Conservation (phyloP, 2,113 vertebrate species). For the rat (Rattus norvegicus) region DNA sequence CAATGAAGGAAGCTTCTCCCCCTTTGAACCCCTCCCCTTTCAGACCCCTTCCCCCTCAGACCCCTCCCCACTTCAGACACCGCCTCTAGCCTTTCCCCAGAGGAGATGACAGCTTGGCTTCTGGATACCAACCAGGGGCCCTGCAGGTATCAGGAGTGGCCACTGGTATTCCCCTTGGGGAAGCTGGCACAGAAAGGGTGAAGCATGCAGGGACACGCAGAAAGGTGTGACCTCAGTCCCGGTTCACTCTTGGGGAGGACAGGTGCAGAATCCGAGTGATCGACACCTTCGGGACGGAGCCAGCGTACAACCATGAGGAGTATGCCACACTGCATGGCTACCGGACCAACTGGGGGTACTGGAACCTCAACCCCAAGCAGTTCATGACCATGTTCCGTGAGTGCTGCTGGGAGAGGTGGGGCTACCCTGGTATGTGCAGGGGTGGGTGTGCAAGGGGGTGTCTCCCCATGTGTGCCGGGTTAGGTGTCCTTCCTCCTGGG, state of each 20-base stretch:
- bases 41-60: too few relatives aligned
- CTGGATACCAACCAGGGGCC: not conserved
- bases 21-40: not conserved
- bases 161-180: not conserved
- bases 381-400: constrained; percentile 99
- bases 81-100: not conserved
- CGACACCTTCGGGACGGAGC: constrained; percentile 97
- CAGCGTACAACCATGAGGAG: constrained; percentile 97
- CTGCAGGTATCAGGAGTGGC: not conserved
- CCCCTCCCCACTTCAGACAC: not conserved
- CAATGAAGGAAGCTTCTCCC: too few relatives aligned
- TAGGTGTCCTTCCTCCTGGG: not conserved
- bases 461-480: not conserved
- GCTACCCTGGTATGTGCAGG: too few relatives aligned
- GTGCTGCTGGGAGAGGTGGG: constrained; percentile 72
- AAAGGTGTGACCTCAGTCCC: not conserved
- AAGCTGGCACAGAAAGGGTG: not conserved
- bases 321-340: constrained; percentile 96
- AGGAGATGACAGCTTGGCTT: not conserved
- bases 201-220: fast-evolving
- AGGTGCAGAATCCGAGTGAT: constrained; percentile 98
- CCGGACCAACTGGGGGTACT: constrained; percentile 99
- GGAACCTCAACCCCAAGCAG: constrained; percentile 96
- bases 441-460: not conserved
- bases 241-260: not conserved